Percentiles rank a stretch among this genome's conserved stretches.
Conservation (phyloP, 1,140 invertebrate species). For the Scaptomyza pallida region DNA sequence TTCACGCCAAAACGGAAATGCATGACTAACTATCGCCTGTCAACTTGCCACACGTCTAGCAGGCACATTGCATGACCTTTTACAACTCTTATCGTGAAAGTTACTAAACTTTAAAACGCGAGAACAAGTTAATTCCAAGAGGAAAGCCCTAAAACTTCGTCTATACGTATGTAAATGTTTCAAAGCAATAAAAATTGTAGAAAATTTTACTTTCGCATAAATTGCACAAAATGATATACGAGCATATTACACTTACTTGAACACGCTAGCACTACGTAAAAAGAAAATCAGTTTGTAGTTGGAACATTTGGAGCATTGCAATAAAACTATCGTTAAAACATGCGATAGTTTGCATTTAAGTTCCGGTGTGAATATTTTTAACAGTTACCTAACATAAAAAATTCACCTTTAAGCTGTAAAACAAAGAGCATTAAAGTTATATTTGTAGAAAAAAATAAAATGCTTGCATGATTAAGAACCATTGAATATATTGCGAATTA, state of each 20-base stretch:
- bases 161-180: background rate
- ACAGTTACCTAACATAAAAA: no score
- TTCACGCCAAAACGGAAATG: constrained; percentile 54
- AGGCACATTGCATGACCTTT: constrained; percentile 29
- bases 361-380: no score
- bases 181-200: background rate
- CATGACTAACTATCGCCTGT: constrained; percentile 50
- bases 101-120: constrained; percentile 11
- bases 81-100: constrained; percentile 17
- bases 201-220: background rate
- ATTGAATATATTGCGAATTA: constrained; percentile 42
- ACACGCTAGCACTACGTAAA: no score
- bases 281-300: no score
- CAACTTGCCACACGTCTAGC: constrained; percentile 33
- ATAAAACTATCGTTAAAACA: no score
- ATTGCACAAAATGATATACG: background rate
- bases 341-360: no score
- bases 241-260: no score
- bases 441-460: background rate
- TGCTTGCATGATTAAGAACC: constrained; percentile 45
- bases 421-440: background rate
- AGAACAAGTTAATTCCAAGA: background rate
- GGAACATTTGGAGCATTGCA: no score
- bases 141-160: no score
- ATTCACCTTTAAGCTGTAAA: no score